Evolutionary conservation across 2,797 vertebrate genomes (phyloP).

Genomic region (Falco biarmicus): DNA sequence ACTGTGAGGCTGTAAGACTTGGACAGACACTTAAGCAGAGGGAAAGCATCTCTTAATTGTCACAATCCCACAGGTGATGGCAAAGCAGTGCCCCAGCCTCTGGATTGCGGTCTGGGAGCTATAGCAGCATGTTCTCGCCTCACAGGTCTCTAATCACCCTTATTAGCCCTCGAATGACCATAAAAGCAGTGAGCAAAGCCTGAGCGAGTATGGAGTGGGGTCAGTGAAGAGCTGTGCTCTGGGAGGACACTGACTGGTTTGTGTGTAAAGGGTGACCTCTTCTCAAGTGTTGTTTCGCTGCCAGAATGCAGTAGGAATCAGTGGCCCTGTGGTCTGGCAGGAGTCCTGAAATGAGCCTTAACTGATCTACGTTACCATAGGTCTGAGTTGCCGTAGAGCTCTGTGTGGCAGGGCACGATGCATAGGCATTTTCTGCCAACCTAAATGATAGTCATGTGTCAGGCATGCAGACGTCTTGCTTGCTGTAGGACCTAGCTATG

Average conservation of each 20-base stretch:
- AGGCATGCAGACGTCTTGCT: background rate
- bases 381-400: background rate
- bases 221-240: background rate
- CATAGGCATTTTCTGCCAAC: background rate
- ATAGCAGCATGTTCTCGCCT: background rate
- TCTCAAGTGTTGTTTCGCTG: background rate
- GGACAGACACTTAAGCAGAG: background rate
- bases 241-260: background rate
- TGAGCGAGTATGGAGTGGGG: rapidly evolving
- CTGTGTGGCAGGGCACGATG: rapidly evolving
- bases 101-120: background rate
- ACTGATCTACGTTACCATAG: background rate
- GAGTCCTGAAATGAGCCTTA: background rate
- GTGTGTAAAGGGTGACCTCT: background rate
- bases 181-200: background rate
- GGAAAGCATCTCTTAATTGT: background rate
- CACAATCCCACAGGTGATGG: background rate
- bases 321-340: background rate
- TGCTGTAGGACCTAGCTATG: background rate
- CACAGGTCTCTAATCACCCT: background rate
- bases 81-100: background rate
- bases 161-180: background rate
- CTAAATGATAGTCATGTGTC: no score
- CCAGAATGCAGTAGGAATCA: background rate
- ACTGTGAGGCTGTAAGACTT: background rate